phyloP scores from a whole-genome alignment of 2,113 vertebrate species.

The Chionomys nivalis region DNA sequence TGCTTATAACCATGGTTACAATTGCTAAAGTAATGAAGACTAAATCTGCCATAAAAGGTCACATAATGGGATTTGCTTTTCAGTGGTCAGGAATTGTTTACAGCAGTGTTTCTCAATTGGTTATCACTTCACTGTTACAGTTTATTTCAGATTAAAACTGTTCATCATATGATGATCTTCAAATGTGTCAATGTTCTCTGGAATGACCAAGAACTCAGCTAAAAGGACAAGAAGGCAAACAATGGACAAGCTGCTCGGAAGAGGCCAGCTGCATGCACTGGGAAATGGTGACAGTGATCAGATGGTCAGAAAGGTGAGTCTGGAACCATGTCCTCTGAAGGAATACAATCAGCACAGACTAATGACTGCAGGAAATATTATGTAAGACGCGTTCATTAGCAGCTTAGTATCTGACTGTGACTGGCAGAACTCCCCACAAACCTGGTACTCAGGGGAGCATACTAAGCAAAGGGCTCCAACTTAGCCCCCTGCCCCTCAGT shows the following conservation, averaged over 20 bases:
- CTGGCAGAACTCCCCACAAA: background rate
- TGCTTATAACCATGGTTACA: background rate
- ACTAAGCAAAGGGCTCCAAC: background rate
- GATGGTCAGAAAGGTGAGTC: background rate
- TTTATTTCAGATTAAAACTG: slow-evolving; percentile 36
- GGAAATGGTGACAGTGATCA: background rate
- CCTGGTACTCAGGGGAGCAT: background rate
- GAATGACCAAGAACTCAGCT: background rate
- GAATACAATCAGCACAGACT: background rate
- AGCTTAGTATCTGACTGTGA: slow-evolving; percentile 31
- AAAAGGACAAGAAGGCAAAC: background rate
- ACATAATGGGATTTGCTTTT: slow-evolving; percentile 13
- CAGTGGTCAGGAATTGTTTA: background rate
- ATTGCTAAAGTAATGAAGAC: background rate
- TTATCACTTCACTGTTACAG: background rate
- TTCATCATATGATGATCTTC: background rate
- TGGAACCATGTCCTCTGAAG: background rate
- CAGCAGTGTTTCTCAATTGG: background rate
- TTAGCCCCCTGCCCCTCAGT: background rate
- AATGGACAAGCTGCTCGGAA: background rate
- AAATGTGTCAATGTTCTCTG: background rate
- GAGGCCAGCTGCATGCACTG: background rate
- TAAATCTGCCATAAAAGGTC: slow-evolving; percentile 32
- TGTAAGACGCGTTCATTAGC: background rate
- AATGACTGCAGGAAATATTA: slow-evolving; percentile 29